Evolutionary conservation across 1,140 invertebrate species (phyloP), one percentile per base, ranked within the genome.

Genomic region (Bactericera cockerelli): DNA sequence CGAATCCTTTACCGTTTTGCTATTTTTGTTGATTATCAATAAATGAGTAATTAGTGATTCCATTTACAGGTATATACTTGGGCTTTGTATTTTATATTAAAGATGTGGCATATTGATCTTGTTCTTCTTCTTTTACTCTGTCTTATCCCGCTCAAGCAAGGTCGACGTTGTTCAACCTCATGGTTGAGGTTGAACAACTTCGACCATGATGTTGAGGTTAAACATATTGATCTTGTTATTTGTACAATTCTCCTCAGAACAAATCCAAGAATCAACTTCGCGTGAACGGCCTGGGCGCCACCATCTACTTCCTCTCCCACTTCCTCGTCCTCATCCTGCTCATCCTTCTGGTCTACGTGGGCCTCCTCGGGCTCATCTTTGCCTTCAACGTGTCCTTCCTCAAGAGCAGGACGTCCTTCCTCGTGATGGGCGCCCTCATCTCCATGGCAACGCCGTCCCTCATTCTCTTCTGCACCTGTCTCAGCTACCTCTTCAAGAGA

Each of bases 241-340:
- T n/a, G n/a, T n/a, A n/a, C n/a, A 49, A 4, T 22, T 49, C 42
- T 49, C 24, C 79, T 58, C 74, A 91, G 86, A 83, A 83, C 58
- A 85, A 85, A 73, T 81, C 84, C 1, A 85, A 86, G 70, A 87
- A 88, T 69, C 86, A 89, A 65, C 73, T 91, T 10, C 75, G 87
- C 24, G 83, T 90, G 22, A 87, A 90, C 69, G 88, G 89, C 1
- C 70, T 91, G 22, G 80, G 82, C 2, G 84, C 85, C 67, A 74
- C 74, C 54, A 76, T 87, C 70, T 92, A 93, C 68, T 91, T 88
- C 70, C 68, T 81, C 1, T 82, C 83, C 0, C 87, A 83, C 65
- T 87, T 87, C 66, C 76, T 82, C 14, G 77, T 87, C 2, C 70
- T 69, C 54, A 73, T 75, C n/a, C 76, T 76, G 49, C 76, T 89